phyloP scores from a whole-genome alignment of 2,888 invertebrate genomes.

The Caenorhabditis uteleia region DNA sequence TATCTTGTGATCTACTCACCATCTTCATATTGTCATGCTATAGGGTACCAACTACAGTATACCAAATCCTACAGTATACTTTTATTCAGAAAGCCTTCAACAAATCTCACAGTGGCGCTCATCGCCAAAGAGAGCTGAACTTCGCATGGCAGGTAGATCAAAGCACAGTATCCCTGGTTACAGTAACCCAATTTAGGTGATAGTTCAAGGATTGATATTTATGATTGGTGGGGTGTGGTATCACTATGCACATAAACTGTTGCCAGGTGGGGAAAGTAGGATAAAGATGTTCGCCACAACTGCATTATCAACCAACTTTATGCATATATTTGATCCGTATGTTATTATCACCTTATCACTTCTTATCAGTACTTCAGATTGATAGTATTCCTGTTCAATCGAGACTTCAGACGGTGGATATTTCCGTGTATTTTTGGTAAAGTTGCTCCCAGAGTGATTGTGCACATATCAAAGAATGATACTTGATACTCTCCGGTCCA shows the following conservation, averaged over 20 bases:
- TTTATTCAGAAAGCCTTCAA: neutral
- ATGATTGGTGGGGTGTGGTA: slow-evolving; percentile 15
- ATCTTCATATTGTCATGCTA: neutral
- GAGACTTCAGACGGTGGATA: neutral
- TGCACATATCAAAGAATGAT: too few species aligned
- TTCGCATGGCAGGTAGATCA: slow-evolving; percentile 10
- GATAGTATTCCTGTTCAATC: neutral
- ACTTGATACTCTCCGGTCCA: too few species aligned
- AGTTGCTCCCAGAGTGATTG: neutral
- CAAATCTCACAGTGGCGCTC: neutral
- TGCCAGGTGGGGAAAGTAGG: slow-evolving; percentile 8
- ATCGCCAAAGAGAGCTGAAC: slow-evolving; percentile 8
- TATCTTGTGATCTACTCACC: slow-evolving; percentile 6
- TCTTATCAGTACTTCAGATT: neutral
- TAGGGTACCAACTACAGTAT: slow-evolving; percentile 8
- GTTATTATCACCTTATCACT: neutral
- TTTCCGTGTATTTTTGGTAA: too few species aligned
- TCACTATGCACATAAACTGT: slow-evolving; percentile 3
- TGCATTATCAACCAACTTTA: slow-evolving; percentile 15
- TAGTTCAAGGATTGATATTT: slow-evolving; percentile 20
- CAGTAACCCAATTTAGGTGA: too few species aligned
- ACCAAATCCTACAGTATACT: neutral
- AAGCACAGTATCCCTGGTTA: neutral
- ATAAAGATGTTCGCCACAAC: slow-evolving; percentile 23
- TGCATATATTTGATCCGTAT: slow-evolving; percentile 27